A percentile compares a stretch with the other conserved stretches of the same genome.
These are phyloP conservation scores for Nixonia krombeini DNA, from an alignment of 1,140 invertebrate species.

Conservation along the genomic window DNA sequence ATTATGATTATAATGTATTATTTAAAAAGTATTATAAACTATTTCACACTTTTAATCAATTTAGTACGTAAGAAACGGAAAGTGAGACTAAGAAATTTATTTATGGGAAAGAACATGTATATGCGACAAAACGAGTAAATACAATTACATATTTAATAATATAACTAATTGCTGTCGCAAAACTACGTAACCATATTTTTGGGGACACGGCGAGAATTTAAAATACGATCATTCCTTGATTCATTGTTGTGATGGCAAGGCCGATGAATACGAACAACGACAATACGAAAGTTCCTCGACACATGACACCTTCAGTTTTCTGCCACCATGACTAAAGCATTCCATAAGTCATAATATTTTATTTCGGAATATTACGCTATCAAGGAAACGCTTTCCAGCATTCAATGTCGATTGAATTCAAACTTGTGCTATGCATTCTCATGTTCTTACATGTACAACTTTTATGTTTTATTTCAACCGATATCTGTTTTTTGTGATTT, in stretches of 20 bases:
- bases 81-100: slow-evolving; percentile 5
- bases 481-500: no score
- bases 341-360: slow-evolving; percentile 25
- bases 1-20: background rate
- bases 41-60: background rate
- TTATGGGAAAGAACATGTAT: slow-evolving; percentile 4
- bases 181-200: background rate
- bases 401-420: no score
- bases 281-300: slow-evolving; percentile 59
- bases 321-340: slow-evolving; percentile 58
- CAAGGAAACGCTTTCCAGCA: slow-evolving; percentile 9
- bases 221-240: slow-evolving; percentile 11
- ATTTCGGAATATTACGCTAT: background rate
- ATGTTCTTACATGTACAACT: no score
- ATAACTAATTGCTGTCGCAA: slow-evolving; percentile 8
- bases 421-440: no score
- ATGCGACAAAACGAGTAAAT: background rate
- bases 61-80: background rate
- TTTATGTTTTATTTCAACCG: no score
- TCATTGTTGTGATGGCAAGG: slow-evolving; percentile 35
- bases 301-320: slow-evolving; percentile 52
- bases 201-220: slow-evolving; percentile 10
- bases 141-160: background rate
- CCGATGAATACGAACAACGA: slow-evolving; percentile 55
- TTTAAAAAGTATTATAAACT: background rate